phyloP scores from a whole-genome alignment of 37 sponge, comb jelly and placozoan genomes.

The Chondrosia reniformis region DNA sequence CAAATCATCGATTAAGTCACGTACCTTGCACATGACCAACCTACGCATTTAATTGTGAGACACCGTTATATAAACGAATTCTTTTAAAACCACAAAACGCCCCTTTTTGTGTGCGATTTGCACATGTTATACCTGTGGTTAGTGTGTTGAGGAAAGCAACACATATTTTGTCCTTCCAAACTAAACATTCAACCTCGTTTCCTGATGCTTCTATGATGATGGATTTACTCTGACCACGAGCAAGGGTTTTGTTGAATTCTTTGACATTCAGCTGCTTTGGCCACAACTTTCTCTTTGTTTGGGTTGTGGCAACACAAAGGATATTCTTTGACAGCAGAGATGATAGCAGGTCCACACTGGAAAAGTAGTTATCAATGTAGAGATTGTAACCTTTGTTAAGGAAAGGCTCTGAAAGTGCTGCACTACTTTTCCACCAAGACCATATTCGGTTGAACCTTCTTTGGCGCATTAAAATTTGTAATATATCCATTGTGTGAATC shows the following conservation, averaged over 20 bases:
- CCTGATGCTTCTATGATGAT: neutral
- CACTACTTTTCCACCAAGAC: too few species aligned
- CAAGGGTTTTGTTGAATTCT: neutral
- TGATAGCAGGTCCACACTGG: neutral
- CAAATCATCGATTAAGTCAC: too few species aligned
- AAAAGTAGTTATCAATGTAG: conserved; percentile 6
- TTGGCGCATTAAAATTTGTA: neutral
- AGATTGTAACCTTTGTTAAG: neutral
- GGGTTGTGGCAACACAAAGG: neutral
- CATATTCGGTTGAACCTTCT: too few species aligned
- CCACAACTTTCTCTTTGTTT: neutral
- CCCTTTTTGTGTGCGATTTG: too few species aligned
- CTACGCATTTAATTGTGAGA: too few species aligned
- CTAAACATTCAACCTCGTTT: neutral
- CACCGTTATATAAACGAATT: too few species aligned
- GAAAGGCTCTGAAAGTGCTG: neutral
- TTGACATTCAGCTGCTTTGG: neutral
- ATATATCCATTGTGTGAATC: conserved; percentile 1
- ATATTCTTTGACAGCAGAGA: neutral
- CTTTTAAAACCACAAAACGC: too few species aligned
- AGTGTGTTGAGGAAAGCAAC: neutral
- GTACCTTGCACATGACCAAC: too few species aligned
- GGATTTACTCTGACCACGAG: neutral
- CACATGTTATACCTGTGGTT: too few species aligned
- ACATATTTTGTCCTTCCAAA: neutral